Percentiles rank a stretch among this genome's conserved stretches.
Conservation (phyloP, 1,140 invertebrate genomes). For the Magallana gigas region DNA sequence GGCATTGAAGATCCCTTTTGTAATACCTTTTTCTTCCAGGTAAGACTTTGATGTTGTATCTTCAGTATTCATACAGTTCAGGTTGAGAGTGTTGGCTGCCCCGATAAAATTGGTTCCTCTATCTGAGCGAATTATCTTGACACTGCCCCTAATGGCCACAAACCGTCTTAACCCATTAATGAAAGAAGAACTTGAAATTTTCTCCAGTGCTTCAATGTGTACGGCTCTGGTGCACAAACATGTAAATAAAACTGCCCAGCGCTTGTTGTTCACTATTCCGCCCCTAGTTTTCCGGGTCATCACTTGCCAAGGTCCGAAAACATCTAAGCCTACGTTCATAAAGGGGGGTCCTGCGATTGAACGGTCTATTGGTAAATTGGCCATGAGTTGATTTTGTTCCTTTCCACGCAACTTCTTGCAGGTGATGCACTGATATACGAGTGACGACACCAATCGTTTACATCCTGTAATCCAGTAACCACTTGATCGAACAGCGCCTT, state of each 20-base stretch:
- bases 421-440: constrained; percentile 29
- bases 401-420: constrained; percentile 43
- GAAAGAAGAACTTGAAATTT: constrained; percentile 58
- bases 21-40: constrained; percentile 36
- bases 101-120: constrained; percentile 66
- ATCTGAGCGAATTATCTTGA: constrained; percentile 55
- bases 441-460: constrained; percentile 38
- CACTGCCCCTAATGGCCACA: constrained; percentile 56
- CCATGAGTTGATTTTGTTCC: constrained; percentile 40
- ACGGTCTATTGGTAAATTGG: constrained; percentile 53
- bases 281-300: constrained; percentile 48
- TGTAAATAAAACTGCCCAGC: constrained; percentile 63
- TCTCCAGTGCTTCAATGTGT: constrained; percentile 62
- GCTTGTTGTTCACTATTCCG: constrained; percentile 45
- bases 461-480: constrained; percentile 51
- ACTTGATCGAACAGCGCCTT: constrained; percentile 17
- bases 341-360: constrained; percentile 42
- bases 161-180: constrained; percentile 62
- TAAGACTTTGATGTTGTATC: constrained; percentile 20
- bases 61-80: constrained; percentile 37
- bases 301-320: constrained; percentile 52
- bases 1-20: constrained; percentile 57
- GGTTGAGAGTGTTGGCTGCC: not conserved
- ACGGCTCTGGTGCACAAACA: constrained; percentile 52
- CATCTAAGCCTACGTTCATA: constrained; percentile 50